Evolutionary conservation across 64 coral and sea anemone species (phyloP).

Genomic region (Dendrophyllia cribrosa): DNA sequence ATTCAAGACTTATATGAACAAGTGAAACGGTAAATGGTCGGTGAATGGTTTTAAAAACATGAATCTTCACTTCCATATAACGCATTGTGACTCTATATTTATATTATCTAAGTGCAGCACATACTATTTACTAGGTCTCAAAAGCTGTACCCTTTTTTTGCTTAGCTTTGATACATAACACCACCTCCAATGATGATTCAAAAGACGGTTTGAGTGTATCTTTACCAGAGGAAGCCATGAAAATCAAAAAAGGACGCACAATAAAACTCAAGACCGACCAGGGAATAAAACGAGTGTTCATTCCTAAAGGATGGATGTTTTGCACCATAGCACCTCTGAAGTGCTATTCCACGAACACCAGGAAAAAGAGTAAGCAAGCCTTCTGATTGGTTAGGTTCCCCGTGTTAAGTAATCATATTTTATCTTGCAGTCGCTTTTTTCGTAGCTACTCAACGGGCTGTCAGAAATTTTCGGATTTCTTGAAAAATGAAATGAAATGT

Average conservation of each 20-base stretch:
- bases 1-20: no score
- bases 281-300: slow-evolving; percentile 60
- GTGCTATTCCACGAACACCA: slow-evolving; percentile 49
- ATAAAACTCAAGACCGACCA: slow-evolving; percentile 44
- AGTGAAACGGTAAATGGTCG: no score
- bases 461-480: no score
- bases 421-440: background rate
- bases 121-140: background rate
- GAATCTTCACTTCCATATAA: no score
- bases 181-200: background rate
- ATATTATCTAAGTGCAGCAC: background rate
- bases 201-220: background rate
- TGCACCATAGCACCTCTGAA: slow-evolving; percentile 49
- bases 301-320: slow-evolving; percentile 76
- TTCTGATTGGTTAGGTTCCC: background rate
- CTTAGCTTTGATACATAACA: background rate
- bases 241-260: slow-evolving; percentile 31
- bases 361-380: slow-evolving; percentile 30
- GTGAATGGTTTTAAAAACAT: no score
- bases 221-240: background rate
- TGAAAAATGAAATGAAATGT: no score
- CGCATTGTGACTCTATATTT: no score
- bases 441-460: no score
- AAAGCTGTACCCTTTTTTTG: background rate
- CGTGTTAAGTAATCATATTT: background rate